Evolutionary conservation across 1,140 invertebrate species (phyloP).

Genomic region (Bicyclus anynana): DNA sequence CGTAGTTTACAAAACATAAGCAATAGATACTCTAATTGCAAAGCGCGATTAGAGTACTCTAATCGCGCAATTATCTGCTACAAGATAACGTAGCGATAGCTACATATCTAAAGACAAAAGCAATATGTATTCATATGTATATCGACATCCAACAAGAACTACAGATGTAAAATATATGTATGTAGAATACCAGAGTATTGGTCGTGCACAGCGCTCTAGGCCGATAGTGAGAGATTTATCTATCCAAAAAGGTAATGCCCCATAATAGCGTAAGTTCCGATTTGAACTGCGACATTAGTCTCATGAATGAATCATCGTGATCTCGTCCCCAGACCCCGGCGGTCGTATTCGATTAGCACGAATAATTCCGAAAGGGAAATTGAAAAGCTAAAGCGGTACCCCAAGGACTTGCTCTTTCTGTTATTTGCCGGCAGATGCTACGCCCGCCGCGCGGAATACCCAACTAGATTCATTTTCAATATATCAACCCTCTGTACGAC

Average conservation of each 20-base stretch:
- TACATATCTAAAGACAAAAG: too few relatives aligned
- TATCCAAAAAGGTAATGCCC: slow-evolving; percentile 18
- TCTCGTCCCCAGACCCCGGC: slow-evolving; percentile 51
- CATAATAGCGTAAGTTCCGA: slow-evolving; percentile 26
- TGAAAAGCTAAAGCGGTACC: slow-evolving; percentile 74
- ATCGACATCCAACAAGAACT: background rate
- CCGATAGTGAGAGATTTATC: slow-evolving; percentile 12
- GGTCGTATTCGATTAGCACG: slow-evolving; percentile 73
- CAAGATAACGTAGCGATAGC: too few relatives aligned
- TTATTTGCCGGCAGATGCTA: slow-evolving; percentile 59
- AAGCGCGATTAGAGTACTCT: too few relatives aligned
- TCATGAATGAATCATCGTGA: slow-evolving; percentile 73
- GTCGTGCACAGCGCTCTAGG: background rate
- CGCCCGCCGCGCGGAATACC: slow-evolving; percentile 53
- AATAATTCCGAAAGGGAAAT: slow-evolving; percentile 76
- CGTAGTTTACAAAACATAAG: too few relatives aligned
- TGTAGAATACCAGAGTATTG: background rate
- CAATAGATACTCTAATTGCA: too few relatives aligned
- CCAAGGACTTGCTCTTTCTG: slow-evolving; percentile 74
- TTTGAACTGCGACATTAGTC: slow-evolving; percentile 55
- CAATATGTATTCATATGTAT: too few relatives aligned
- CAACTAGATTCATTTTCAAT: slow-evolving; percentile 49
- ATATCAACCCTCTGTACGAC: slow-evolving; percentile 24
- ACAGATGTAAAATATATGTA: background rate
- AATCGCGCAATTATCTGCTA: too few relatives aligned